Evolutionary conservation across 1,140 invertebrate genomes (phyloP).

Genomic region (Ostrea denselamellosa): DNA sequence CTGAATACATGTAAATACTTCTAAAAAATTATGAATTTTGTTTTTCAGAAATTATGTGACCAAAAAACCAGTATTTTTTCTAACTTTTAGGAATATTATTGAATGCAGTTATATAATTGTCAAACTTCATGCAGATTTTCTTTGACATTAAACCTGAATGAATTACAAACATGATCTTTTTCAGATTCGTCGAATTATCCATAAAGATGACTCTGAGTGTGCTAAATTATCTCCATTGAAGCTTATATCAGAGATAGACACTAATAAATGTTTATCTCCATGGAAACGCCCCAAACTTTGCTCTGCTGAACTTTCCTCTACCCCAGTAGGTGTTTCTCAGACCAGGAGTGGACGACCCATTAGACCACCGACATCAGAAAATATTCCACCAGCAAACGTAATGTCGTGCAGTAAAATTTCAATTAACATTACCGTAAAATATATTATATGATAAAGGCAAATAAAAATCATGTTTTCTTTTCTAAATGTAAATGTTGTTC

Average conservation of each 20-base stretch:
- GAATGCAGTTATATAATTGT: too few species aligned
- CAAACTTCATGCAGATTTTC: too few species aligned
- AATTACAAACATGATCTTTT: neutral
- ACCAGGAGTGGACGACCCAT: neutral
- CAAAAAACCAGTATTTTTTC: too few species aligned
- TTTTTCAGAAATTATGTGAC: too few species aligned
- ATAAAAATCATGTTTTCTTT: too few species aligned
- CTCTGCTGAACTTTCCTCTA: slow-evolving; percentile 7
- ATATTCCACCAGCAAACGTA: slow-evolving; percentile 18
- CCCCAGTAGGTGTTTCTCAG: neutral
- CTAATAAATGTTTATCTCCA: neutral
- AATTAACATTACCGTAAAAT: too few species aligned
- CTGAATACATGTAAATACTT: too few species aligned
- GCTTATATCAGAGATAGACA: slow-evolving; percentile 2
- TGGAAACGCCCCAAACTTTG: slow-evolving; percentile 15
- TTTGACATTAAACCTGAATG: too few species aligned
- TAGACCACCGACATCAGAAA: slow-evolving; percentile 17
- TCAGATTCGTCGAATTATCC: slow-evolving; percentile 2
- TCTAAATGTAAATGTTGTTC: too few species aligned
- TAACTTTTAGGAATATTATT: too few species aligned
- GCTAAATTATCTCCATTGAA: slow-evolving; percentile 16
- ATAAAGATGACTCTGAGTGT: neutral
- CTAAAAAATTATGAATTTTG: too few species aligned
- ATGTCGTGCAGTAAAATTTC: neutral
- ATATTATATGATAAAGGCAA: too few species aligned